Evolutionary conservation across 2,797 vertebrate species (phyloP).

Genomic region (Phrynocephalus guinanensis): DNA sequence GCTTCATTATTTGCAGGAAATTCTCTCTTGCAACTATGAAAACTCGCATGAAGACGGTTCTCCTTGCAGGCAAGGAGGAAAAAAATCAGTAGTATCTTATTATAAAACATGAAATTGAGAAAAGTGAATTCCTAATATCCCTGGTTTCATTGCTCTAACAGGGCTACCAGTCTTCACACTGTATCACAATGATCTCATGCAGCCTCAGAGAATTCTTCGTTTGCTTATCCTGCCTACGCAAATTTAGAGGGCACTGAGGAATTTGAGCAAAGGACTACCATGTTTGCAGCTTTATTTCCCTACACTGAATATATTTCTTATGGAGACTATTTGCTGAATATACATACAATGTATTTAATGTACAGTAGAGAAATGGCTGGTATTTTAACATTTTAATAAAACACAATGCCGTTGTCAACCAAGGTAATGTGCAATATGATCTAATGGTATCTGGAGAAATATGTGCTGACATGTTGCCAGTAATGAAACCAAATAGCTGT

Average conservation of each 20-base stretch:
- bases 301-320: conserved; percentile 40
- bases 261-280: neutral
- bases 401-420: conserved; percentile 43
- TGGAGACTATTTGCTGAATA: neutral
- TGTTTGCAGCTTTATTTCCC: conserved; percentile 24
- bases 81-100: no score
- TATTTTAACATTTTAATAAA: conserved; percentile 65
- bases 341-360: conserved; percentile 26
- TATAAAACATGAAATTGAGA: no score
- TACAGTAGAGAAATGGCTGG: conserved; percentile 50
- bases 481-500: conserved; percentile 57
- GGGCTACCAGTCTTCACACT: no score
- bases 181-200: no score
- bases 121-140: no score
- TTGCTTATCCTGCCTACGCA: neutral
- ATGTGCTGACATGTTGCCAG: conserved; percentile 38
- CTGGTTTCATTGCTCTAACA: neutral
- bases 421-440: conserved; percentile 42
- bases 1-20: no score
- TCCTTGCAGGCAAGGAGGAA: no score
- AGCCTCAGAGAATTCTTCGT: neutral
- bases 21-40: no score
- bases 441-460: conserved; percentile 59
- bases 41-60: no score
- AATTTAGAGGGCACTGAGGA: neutral